Conservation (phyloP, 2,113 vertebrate species). For the Lutjanus erythropterus region DNA sequence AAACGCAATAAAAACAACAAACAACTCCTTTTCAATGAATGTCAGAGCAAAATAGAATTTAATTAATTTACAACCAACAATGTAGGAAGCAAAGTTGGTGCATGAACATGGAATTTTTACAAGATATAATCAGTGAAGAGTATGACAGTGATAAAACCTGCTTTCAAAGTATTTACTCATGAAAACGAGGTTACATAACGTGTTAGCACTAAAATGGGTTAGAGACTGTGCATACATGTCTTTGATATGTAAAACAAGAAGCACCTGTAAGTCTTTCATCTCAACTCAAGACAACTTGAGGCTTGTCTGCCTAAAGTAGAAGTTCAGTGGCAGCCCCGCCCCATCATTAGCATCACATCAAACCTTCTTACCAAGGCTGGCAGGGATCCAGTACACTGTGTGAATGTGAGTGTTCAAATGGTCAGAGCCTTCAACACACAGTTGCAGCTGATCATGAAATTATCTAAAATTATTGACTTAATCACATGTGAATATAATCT, state of each 20-base stretch:
- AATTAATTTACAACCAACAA: conserved; percentile 4
- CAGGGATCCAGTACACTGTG: background rate
- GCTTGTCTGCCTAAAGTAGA: conserved; percentile 6
- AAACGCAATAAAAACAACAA: background rate
- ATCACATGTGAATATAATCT: background rate
- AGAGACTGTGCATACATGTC: background rate
- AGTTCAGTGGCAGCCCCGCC: conserved; percentile 4
- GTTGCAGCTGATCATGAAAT: background rate
- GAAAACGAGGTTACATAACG: background rate
- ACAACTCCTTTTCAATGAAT: background rate
- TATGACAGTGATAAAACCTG: conserved; percentile 1
- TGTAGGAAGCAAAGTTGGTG: conserved; percentile 8
- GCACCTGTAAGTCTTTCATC: conserved; percentile 2
- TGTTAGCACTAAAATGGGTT: background rate
- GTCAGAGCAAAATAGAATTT: background rate
- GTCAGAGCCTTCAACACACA: background rate
- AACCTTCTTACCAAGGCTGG: conserved; percentile 25
- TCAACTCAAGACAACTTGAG: background rate
- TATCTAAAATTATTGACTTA: background rate
- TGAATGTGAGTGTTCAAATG: background rate
- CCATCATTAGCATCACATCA: conserved; percentile 23
- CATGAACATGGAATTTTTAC: background rate
- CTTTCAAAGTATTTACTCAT: background rate
- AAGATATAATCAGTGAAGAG: conserved; percentile 2
- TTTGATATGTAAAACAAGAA: conserved; percentile 8